phyloP scores from a whole-genome alignment of 2,113 vertebrate genomes.

The Pelodiscus sinensis region DNA sequence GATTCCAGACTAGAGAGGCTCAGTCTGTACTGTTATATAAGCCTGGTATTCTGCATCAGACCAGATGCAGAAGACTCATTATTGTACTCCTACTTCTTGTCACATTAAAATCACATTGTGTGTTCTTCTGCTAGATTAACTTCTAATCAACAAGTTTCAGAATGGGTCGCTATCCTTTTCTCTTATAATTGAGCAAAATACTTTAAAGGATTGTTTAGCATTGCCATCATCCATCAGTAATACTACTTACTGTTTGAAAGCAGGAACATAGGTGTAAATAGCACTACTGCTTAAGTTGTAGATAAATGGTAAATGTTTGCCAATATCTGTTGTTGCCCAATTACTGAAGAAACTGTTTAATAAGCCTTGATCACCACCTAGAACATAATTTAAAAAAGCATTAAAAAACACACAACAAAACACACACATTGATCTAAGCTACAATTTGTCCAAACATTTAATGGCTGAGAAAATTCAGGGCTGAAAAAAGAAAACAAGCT shows the following conservation, averaged over 20 bases:
- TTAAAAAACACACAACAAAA: too few relatives aligned
- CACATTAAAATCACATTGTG: neutral
- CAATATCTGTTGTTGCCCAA: conserved; percentile 81
- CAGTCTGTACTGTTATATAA: neutral
- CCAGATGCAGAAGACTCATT: neutral
- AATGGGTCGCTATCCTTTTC: neutral
- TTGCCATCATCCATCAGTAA: neutral
- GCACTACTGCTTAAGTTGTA: conserved; percentile 82
- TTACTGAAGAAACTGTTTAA: conserved; percentile 84
- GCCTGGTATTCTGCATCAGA: neutral
- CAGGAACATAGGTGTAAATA: conserved; percentile 82
- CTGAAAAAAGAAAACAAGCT: neutral
- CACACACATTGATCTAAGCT: too few relatives aligned
- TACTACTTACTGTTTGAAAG: conserved; percentile 84
- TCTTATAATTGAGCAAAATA: neutral
- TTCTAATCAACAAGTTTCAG: neutral
- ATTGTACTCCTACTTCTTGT: neutral
- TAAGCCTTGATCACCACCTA: conserved; percentile 90
- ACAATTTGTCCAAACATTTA: neutral
- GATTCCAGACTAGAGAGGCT: too few relatives aligned
- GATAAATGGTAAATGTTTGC: conserved; percentile 83
- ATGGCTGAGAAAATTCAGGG: neutral
- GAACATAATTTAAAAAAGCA: neutral
- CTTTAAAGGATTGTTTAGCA: neutral
- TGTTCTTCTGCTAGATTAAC: neutral